Conservation (phyloP, 2,797 vertebrate species). For the Cirrhinus molitorella region DNA sequence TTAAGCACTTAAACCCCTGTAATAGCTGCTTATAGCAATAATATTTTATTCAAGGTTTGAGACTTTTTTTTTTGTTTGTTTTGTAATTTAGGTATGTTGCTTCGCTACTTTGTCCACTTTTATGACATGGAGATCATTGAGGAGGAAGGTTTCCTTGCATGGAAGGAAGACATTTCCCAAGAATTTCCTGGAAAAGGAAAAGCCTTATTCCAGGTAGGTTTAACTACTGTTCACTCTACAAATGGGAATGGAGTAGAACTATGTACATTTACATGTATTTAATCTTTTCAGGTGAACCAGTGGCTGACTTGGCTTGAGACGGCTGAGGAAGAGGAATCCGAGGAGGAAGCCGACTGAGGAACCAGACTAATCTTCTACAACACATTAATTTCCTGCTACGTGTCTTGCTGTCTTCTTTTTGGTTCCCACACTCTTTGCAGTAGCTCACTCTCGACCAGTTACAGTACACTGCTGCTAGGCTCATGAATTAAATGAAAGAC, state of each 20-base stretch:
- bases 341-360: slow-evolving; percentile 95
- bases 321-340: slow-evolving; percentile 98
- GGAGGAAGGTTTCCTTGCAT: slow-evolving; percentile 98
- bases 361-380: slow-evolving; percentile 86
- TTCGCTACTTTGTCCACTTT: slow-evolving; percentile 98
- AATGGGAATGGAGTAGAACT: neutral
- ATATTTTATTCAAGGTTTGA: neutral
- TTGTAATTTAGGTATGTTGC: slow-evolving; percentile 88
- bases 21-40: no score
- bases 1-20: no score
- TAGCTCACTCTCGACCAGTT: slow-evolving; percentile 60
- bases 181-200: slow-evolving; percentile 99
- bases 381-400: slow-evolving; percentile 67
- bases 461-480: slow-evolving; percentile 88
- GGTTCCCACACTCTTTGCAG: slow-evolving; percentile 33
- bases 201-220: slow-evolving; percentile 99
- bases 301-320: slow-evolving; percentile 99
- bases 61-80: neutral
- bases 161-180: slow-evolving; percentile 99
- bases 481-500: slow-evolving; percentile 44
- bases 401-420: slow-evolving; percentile 16
- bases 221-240: neutral
- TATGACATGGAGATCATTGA: slow-evolving; percentile 99
- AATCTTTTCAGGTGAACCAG: slow-evolving; percentile 89
- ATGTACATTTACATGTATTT: neutral